phyloP scores from a whole-genome alignment of 2,888 invertebrate genomes.

The Clitarchus hookeri region DNA sequence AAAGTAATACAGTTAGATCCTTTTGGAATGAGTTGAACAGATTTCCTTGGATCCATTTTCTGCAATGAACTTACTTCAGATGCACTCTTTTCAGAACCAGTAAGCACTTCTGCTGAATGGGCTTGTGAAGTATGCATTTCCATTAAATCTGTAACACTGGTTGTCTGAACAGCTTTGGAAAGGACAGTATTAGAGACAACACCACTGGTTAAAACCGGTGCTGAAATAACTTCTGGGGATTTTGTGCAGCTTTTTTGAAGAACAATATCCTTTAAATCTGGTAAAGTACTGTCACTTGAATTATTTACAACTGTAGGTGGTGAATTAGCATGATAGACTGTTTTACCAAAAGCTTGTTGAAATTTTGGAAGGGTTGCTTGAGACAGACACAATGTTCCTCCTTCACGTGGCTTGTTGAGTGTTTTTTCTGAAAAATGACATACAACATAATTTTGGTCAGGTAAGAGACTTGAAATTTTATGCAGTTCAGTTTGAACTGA shows the following conservation, averaged over 20 bases:
- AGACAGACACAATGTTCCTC: not conserved
- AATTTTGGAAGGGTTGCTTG: slow-evolving; percentile 69
- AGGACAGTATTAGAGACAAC: slow-evolving; percentile 47
- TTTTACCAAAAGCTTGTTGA: slow-evolving; percentile 78
- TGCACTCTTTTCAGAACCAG: not conserved
- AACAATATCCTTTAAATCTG: not conserved
- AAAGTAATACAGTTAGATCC: not conserved
- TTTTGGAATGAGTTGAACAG: not conserved
- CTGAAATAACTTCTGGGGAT: not conserved
- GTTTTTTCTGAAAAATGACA: not conserved
- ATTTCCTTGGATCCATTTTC: not conserved
- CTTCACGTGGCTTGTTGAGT: not conserved
- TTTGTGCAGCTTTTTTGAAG: slow-evolving; percentile 17
- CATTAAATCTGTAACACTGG: slow-evolving; percentile 40
- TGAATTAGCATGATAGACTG: slow-evolving; percentile 56
- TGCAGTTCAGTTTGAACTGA: slow-evolving; percentile 22
- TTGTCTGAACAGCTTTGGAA: slow-evolving; percentile 54
- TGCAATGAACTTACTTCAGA: not conserved
- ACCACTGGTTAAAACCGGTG: slow-evolving; percentile 5
- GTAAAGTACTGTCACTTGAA: not conserved
- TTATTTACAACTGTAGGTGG: slow-evolving; percentile 28
- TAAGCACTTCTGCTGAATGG: not conserved
- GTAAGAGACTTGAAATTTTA: not conserved
- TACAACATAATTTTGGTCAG: not conserved
- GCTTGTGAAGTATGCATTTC: not conserved